Evolutionary conservation across 53 echinoderm and acorn worm species (phyloP), one percentile per base, ranked within the genome.

Genomic region (Crossaster papposus): DNA sequence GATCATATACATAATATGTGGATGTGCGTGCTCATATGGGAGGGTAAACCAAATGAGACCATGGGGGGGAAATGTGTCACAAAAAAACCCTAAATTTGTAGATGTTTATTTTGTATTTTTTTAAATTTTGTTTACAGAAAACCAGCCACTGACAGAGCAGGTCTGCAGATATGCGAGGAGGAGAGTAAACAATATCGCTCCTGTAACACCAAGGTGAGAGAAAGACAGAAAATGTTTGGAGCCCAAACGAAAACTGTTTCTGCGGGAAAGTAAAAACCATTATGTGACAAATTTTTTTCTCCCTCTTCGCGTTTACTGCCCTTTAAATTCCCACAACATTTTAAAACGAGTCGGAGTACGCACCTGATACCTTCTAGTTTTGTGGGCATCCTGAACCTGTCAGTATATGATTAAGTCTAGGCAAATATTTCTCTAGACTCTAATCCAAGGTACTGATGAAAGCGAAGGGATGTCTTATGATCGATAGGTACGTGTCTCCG

Each of bases 171-270:
- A 38, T 91, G 91, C 50, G 79, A 85, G n/a, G 91, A 87, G 34
- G 80, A 79, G 79, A 88, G 91, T 65, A 50, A 74, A 88, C 79
- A 91, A 54, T 91, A 88, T 52, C 34, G 88, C 18, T 87, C 91
- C 20, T 91, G 91, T 37, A 91, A 91, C 64, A 91, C 81, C 20
- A 87, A 91, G 91, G 91, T 91, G 75, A 75, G 65, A 78, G 1
- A 6, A 26, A 6, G 3, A 6, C 23, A 20, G 24, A 13, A 30
- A 70, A 35, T 29, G 30, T 30, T 30, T 32, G 74, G 74, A 35
- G 34, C 35, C 74, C 34, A 33, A 73, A n/a, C n/a, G n/a, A 33
- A 35, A 12, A 35, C 34, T 32, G 26, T 73, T 73, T 36, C 34
- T 36, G 34, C 33, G 74, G 74, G 74, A 34, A 34, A 34, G 26